Evolutionary conservation across 2,888 invertebrate genomes (phyloP).

Genomic region (Stenchaetothrips biformis): DNA sequence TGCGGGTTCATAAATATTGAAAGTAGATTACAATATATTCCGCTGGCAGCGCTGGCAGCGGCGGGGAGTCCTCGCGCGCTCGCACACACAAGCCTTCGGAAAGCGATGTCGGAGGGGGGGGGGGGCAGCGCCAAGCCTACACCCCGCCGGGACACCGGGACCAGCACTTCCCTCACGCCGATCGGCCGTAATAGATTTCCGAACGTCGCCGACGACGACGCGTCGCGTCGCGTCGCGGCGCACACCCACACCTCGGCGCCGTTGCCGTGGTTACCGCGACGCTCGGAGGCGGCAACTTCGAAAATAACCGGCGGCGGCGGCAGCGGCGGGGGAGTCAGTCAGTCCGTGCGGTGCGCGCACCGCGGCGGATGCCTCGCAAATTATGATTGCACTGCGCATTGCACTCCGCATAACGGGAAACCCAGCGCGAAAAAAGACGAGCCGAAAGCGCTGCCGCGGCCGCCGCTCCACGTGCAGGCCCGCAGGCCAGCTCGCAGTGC

Average conservation of each 20-base stretch:
- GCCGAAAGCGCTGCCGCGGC: too few relatives aligned
- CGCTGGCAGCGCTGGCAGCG: neutral
- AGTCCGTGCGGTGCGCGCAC: too few relatives aligned
- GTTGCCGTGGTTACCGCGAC: neutral
- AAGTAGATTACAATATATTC: conserved; percentile 25
- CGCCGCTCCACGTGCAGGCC: too few relatives aligned
- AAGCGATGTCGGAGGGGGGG: too few relatives aligned
- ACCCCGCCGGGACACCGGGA: too few relatives aligned
- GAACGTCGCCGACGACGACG: neutral
- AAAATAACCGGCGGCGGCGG: neutral
- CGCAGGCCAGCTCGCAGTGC: too few relatives aligned
- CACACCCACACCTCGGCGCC: neutral
- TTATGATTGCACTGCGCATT: too few relatives aligned
- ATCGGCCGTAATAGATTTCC: conserved; percentile 12
- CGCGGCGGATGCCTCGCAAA: too few relatives aligned
- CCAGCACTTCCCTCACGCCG: neutral
- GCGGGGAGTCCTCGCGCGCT: neutral
- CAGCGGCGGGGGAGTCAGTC: too few relatives aligned
- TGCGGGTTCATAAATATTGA: conserved; percentile 25
- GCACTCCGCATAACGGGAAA: too few relatives aligned
- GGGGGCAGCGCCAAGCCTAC: too few relatives aligned
- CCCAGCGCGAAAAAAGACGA: too few relatives aligned
- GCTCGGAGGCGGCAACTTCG: neutral
- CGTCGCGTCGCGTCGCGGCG: neutral
- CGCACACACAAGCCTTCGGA: neutral